These are phyloP conservation scores for Takifugu flavidus DNA, from an alignment of 2,113 vertebrate genomes.

Conservation along the genomic window DNA sequence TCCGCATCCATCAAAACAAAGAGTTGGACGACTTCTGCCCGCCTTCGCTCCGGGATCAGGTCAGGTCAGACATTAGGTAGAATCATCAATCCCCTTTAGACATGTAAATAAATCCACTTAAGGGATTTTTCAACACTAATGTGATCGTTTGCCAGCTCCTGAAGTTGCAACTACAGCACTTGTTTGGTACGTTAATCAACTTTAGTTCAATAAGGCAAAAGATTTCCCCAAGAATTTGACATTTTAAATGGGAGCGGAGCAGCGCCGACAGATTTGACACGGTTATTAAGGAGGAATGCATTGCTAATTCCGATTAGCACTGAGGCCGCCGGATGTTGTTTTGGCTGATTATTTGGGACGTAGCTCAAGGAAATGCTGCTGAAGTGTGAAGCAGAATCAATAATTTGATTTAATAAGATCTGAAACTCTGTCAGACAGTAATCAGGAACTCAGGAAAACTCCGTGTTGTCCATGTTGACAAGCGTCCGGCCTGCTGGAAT, in stretches of 20 bases:
- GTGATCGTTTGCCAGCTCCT: too few species aligned
- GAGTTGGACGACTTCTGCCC: constrained; percentile 62
- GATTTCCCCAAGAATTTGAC: too few species aligned
- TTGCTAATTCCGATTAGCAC: constrained; percentile 15
- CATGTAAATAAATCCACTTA: background rate
- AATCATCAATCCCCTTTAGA: constrained; percentile 32
- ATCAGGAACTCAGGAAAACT: constrained; percentile 8
- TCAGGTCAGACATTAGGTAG: constrained; percentile 52
- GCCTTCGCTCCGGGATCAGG: constrained; percentile 45
- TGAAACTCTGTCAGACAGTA: background rate
- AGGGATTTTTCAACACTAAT: too few species aligned
- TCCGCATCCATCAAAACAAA: constrained; percentile 71
- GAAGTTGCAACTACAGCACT: too few species aligned
- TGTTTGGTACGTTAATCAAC: too few species aligned
- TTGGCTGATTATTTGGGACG: constrained; percentile 11
- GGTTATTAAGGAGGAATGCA: constrained; percentile 17
- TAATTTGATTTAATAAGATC: background rate
- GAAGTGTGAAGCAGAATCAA: constrained; percentile 1
- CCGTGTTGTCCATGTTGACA: constrained; percentile 31
- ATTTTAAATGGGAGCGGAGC: too few species aligned
- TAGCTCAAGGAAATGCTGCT: constrained; percentile 32
- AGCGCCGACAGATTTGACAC: too few species aligned
- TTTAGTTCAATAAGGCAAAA: too few species aligned
- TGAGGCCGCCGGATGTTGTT: constrained; percentile 26
- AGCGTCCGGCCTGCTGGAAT: constrained; percentile 25